Conservation (phyloP, 2,797 vertebrate genomes). For the Platyrinchus mystaceus region DNA sequence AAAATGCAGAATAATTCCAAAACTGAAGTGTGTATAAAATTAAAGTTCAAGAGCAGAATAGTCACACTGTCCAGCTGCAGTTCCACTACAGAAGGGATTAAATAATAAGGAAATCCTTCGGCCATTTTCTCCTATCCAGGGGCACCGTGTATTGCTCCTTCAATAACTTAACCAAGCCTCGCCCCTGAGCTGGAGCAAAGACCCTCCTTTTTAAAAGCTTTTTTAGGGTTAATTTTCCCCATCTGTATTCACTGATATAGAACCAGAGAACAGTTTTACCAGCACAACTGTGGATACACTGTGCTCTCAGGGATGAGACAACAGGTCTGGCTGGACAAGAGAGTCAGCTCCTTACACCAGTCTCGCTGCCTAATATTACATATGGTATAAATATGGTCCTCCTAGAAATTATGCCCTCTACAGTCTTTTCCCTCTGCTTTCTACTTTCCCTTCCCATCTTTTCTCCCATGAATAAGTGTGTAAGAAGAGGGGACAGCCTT, state of each 20-base stretch:
- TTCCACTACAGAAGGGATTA: neutral
- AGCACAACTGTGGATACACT: neutral
- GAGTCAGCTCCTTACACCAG: neutral
- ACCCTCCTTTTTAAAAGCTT: neutral
- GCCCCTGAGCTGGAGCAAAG: neutral
- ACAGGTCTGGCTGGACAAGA: neutral
- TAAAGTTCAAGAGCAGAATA: neutral
- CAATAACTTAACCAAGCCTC: neutral
- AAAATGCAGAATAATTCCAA: neutral
- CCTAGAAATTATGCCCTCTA: neutral
- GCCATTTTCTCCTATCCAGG: neutral
- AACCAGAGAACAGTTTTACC: neutral
- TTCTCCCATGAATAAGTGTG: neutral
- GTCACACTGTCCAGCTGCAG: neutral
- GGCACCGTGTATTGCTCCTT: neutral
- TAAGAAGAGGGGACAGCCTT: neutral
- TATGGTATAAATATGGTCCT: rapidly evolving
- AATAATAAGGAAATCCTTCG: neutral
- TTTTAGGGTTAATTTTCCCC: neutral
- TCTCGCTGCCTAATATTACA: neutral
- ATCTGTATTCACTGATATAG: neutral
- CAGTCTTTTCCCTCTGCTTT: neutral
- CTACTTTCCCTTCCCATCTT: neutral
- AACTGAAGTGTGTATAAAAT: neutral
- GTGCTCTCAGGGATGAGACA: neutral